These are phyloP conservation scores for Sebastes minor DNA, from an alignment of 2,797 vertebrate species.

Conservation along the genomic window DNA sequence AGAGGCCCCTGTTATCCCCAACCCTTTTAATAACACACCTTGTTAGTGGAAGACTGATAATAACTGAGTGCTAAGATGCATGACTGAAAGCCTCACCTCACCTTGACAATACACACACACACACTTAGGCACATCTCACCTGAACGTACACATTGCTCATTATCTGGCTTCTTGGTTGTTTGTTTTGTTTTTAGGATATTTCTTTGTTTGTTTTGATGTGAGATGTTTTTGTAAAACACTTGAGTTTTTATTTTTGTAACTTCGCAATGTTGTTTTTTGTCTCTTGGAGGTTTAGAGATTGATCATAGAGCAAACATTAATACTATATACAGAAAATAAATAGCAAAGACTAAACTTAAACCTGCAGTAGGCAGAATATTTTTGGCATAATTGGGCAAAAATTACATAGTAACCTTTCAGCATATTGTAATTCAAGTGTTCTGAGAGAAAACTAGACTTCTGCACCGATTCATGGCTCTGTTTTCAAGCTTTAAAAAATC, in stretches of 20 bases:
- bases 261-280: not conserved
- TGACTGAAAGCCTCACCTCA: conserved; percentile 19
- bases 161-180: conserved; percentile 12
- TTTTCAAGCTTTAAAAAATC: too few relatives aligned
- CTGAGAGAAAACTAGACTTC: too few relatives aligned
- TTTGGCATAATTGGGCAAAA: too few relatives aligned
- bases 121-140: not conserved
- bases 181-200: conserved; percentile 18
- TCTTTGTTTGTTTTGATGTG: conserved; percentile 18
- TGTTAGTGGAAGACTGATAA: conserved; percentile 25
- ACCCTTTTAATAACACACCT: conserved; percentile 33
- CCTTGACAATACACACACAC: not conserved
- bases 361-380: too few relatives aligned
- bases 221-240: not conserved
- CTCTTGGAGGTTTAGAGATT: not conserved
- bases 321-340: not conserved
- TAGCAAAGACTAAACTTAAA: not conserved
- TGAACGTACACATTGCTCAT: conserved; percentile 10
- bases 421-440: too few relatives aligned
- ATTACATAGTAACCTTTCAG: too few relatives aligned
- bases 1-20: conserved; percentile 9
- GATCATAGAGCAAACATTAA: not conserved
- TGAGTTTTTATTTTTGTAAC: not conserved
- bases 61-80: conserved; percentile 2
- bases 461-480: too few relatives aligned